Evolutionary conservation across 1,140 invertebrate genomes (phyloP).

Genomic region (Platyscapa corneri): DNA sequence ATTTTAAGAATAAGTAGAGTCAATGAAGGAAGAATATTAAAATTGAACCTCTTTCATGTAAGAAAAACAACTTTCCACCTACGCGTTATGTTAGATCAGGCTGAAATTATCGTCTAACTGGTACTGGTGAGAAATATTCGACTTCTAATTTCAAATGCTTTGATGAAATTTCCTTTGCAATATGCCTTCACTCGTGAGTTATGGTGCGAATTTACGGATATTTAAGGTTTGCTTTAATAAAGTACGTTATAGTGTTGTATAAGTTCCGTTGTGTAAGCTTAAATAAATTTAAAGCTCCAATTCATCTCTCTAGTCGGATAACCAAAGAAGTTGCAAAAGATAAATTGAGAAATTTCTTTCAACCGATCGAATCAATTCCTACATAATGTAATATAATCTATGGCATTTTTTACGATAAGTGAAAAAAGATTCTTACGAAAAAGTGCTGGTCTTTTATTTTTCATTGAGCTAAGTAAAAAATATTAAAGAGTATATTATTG

Average conservation of each 20-base stretch:
- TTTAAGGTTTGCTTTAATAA: not conserved
- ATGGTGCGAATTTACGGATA: not conserved
- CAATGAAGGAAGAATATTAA: not conserved
- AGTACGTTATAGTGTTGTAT: not conserved
- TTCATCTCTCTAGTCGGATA: not conserved
- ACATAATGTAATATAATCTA: too few species aligned
- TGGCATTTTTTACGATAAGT: too few species aligned
- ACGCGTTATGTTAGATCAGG: not conserved
- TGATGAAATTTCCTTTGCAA: slow-evolving; percentile 23
- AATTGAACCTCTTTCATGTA: slow-evolving; percentile 27
- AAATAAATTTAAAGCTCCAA: not conserved
- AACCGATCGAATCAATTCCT: too few species aligned
- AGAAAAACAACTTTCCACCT: slow-evolving; percentile 12
- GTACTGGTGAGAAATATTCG: not conserved
- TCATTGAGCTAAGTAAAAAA: too few species aligned
- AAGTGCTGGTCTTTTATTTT: too few species aligned
- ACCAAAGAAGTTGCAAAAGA: too few species aligned
- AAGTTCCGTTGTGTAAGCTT: not conserved
- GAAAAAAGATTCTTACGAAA: too few species aligned
- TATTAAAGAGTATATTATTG: too few species aligned
- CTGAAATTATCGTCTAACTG: not conserved
- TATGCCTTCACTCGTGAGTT: not conserved
- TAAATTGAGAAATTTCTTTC: too few species aligned
- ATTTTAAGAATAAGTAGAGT: slow-evolving; percentile 25
- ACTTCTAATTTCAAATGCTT: slow-evolving; percentile 31